A percentile compares a stretch with the other conserved stretches of the same genome.
Evolutionary conservation across 2,888 invertebrate genomes (phyloP).

Genomic region (Drosophila paramelanica): DNA sequence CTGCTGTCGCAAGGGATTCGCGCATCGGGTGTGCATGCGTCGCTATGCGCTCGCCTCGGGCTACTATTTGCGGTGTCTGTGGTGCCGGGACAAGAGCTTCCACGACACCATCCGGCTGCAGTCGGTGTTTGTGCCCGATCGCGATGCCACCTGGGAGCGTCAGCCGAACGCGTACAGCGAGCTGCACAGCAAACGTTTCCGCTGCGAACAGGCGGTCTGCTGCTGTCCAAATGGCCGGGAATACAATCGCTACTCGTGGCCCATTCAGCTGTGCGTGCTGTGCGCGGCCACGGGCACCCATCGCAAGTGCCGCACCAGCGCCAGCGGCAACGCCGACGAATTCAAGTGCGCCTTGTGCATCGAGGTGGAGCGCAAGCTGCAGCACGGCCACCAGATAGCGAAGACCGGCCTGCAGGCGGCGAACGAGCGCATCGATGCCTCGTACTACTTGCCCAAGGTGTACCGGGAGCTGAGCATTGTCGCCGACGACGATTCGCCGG

Average conservation of each 20-base stretch:
- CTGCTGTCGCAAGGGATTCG: slow-evolving; percentile 80
- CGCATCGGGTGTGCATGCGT: slow-evolving; percentile 78
- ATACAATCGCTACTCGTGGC: slow-evolving; percentile 69
- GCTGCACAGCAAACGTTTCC: slow-evolving; percentile 87
- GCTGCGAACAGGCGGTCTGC: slow-evolving; percentile 88
- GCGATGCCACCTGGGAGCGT: slow-evolving; percentile 93
- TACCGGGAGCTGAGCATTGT: not conserved
- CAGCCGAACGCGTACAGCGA: slow-evolving; percentile 90
- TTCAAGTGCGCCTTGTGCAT: slow-evolving; percentile 68
- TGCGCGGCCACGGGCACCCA: slow-evolving; percentile 77
- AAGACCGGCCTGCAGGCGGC: not conserved
- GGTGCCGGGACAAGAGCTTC: slow-evolving; percentile 76
- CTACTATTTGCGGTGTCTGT: slow-evolving; percentile 82
- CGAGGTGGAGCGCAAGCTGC: slow-evolving; percentile 32
- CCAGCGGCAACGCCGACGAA: slow-evolving; percentile 7
- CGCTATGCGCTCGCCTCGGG: slow-evolving; percentile 80
- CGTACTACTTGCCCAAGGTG: slow-evolving; percentile 38
- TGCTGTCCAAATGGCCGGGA: slow-evolving; percentile 88
- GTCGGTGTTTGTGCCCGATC: slow-evolving; percentile 84
- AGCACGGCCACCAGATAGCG: not conserved
- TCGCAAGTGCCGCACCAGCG: slow-evolving; percentile 49
- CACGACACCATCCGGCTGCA: slow-evolving; percentile 72
- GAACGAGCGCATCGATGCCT: slow-evolving; percentile 8
- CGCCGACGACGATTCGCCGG: slow-evolving; percentile 9
- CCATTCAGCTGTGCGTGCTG: slow-evolving; percentile 59